phyloP scores from a whole-genome alignment of 2,113 vertebrate species.

The Galbula dea region DNA sequence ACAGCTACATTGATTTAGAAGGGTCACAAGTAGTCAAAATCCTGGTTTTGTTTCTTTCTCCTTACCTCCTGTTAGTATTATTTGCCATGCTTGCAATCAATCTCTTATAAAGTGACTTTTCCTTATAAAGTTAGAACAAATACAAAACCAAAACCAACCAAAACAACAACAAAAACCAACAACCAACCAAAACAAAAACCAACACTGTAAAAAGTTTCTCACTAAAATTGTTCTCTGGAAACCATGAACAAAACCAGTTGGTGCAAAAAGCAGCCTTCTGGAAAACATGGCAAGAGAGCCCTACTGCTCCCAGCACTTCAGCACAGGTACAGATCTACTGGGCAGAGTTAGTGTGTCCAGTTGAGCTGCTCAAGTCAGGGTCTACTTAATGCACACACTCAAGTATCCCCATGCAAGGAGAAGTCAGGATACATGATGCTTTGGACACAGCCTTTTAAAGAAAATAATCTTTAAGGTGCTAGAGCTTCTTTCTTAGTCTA shows the following conservation, averaged over 20 bases:
- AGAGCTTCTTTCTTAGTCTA: background rate
- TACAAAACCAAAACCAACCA: too few relatives aligned
- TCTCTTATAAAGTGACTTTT: background rate
- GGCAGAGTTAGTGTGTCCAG: accelerated
- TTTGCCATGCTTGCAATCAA: background rate
- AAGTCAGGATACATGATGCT: background rate
- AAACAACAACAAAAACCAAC: background rate
- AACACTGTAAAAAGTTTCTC: background rate
- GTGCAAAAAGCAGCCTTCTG: background rate
- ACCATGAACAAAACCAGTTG: background rate
- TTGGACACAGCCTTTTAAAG: background rate
- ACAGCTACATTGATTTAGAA: background rate
- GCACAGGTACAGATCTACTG: background rate
- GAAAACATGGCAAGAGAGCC: background rate
- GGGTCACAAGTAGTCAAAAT: background rate
- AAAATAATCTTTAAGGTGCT: background rate
- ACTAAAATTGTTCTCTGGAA: background rate
- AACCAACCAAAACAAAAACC: background rate
- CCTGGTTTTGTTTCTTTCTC: background rate
- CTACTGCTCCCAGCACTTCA: background rate
- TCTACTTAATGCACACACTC: background rate
- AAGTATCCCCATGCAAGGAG: background rate
- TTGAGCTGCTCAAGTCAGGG: background rate
- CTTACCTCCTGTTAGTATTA: background rate
- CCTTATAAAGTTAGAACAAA: background rate